Evolutionary conservation across 1,140 invertebrate genomes (phyloP).

Genomic region (Lepidurus arcticus): DNA sequence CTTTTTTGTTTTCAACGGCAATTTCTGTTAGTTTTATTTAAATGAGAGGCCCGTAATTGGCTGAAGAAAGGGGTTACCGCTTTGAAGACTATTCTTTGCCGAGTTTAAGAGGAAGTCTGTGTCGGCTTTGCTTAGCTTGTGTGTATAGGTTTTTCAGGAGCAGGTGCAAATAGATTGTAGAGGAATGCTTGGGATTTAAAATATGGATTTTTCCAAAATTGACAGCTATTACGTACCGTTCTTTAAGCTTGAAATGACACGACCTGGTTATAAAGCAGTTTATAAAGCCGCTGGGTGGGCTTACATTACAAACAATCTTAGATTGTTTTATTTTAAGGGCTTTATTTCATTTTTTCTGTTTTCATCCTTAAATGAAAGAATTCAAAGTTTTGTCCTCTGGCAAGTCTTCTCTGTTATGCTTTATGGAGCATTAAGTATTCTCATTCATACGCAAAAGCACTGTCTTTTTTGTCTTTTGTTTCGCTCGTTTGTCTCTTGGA

Average conservation of each 20-base stretch:
- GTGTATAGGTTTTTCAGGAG: background rate
- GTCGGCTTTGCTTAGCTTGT: background rate
- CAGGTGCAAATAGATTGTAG: background rate
- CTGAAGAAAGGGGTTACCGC: constrained; percentile 2
- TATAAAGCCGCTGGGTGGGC: background rate
- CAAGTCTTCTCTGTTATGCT: background rate
- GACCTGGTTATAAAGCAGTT: background rate
- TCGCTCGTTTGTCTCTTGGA: background rate
- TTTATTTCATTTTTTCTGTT: background rate
- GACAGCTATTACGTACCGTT: background rate
- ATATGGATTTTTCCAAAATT: background rate
- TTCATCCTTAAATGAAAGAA: background rate
- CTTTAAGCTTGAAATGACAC: background rate
- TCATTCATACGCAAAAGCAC: background rate
- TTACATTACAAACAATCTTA: background rate
- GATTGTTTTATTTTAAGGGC: background rate
- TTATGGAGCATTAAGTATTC: constrained; percentile 8
- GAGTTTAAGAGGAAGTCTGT: constrained; percentile 2
- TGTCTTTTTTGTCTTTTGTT: background rate
- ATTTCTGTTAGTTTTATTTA: constrained; percentile 22
- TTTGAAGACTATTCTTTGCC: background rate
- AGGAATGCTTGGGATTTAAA: background rate
- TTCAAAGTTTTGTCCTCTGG: background rate
- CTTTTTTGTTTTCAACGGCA: background rate
- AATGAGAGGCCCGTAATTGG: constrained; percentile 17